Evolutionary conservation across 2,113 vertebrate species (phyloP), one percentile per base, ranked within the genome.

Genomic region (Pimephales promelas): DNA sequence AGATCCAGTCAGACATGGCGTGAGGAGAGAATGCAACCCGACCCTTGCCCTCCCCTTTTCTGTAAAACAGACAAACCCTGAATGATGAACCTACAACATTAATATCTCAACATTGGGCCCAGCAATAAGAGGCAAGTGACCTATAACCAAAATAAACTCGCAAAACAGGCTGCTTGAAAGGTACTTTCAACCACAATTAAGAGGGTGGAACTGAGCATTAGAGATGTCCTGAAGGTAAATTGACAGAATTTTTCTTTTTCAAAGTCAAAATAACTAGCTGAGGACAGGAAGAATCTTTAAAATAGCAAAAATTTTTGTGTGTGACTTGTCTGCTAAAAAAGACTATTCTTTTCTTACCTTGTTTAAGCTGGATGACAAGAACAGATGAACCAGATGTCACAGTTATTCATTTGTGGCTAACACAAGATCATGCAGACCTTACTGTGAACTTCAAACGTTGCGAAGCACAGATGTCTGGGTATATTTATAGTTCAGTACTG

Each of bases 21-120:
- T 70, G 47, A 79, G 16, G 64, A 40, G 34, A 73, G 72, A 66
- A 74, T 75, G 86, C 57, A 87, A 85, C 68, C 56, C n/a, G 86
- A 87, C 71, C 71, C 80, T 73, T 62, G 22, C 40, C 81, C 83
- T 71, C 83, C 83, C 73, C n/a, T 20, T 80, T 76, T 83, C 83
- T 64, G 74, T 14, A 79, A 86, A 84, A 80, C 28, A 72, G 54
- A 82, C 73, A 64, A 45, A 84, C 77, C 5, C 7, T 54, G 57
- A 82, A 26, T 13, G 45, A 79, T 78, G 59, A 73, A 49, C 68
- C 66, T 57, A 59, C 77, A 79, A 81, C 83, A 83, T 84, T 85
- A 74, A 66, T 59, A 84, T 61, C 68, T 20, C 76, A 78, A 34
- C 36, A 36, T 36, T 70, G 18, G 16, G 71, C n/a, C 18, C 31